Base-by-base conservation (phyloP, 2,113 vertebrate genomes). In the Bubo scandiacus region DNA sequence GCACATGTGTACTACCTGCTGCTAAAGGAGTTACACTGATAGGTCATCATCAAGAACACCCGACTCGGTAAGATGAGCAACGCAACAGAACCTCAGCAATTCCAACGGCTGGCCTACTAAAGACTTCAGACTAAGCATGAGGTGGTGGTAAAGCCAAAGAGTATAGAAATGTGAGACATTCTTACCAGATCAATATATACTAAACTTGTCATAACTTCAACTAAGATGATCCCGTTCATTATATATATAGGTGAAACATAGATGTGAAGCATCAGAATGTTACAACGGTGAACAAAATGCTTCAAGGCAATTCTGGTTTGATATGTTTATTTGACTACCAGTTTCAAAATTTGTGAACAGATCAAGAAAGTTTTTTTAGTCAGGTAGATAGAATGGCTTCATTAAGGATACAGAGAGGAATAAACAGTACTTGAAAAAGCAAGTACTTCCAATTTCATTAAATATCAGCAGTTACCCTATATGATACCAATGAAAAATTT, bases 41-140 rank as follows among this genome's bases (percentile, higher is more conserved):
- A 26, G 5, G 8, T 15, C 58, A 47, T 15, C 58, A 72, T 49
- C 55, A 74, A 63, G 38, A 77, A 34, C 12, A 6, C 9, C 5
- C 0, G 0, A 16, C 54, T 51, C 4, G 1, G 43, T 32, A 32
- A 49, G 34, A 38, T 1, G 19, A 9, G 21, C 57, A 62, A 29
- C 0, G 0, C 43, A 74, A 52, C 34, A 72, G 52, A 84, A 79
- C 55, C 43, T 63, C 65, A 66, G 6, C 26, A 59, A 3, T 7
- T 73, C 45, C 62, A 67, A 27, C 2, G 2, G 62, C 7, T 30
- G 32, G 5, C 34, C 74, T 66, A 73, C 29, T 30, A 67, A 75
- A 86, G 40, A 63, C 40, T 67, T 81, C 47, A 52, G 42, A 27
- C 59, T 57, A 78, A 90, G 32, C 22, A 42, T 4, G 8, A 67